Evolutionary conservation across 1,140 invertebrate species (phyloP), one percentile per base, ranked within the genome.

Genomic region (Drosophila kanapiae): DNA sequence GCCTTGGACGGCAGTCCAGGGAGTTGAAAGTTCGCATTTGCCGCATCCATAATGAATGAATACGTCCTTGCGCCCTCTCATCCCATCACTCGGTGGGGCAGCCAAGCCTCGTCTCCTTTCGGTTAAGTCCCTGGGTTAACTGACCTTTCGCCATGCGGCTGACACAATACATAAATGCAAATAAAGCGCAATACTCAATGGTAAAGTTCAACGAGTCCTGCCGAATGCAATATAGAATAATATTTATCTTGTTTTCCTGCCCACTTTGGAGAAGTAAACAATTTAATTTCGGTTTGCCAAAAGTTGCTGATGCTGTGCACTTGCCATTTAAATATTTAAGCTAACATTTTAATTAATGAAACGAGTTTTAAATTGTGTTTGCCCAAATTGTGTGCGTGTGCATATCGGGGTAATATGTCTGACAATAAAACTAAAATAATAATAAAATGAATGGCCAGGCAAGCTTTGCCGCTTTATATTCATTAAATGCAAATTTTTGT

Each of bases 21-120:
- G 64, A 70, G 80, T 53, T 75, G 38, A 71, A 76, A 82, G 47
- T 82, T 82, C 79, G 80, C 79, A 82, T 79, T 87, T 48, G 63
- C 67, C 80, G 63, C 83, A 86, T 86, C 72, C 63, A 86, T 86
- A 88, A 86, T 86, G 64, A 51, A 86, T 83, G 79, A 71, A 37
- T 38, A 51, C 42, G 71, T 62, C 69, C 38, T 65, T 72, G 53
- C 53, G 35, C 10, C 53, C 35, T n/a, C n/a, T 14, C 33, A 35
- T 54, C 16, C 51, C 9, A 31, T 49, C 27, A n/a, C 8, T 35
- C 7, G 16, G 16, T 33, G 43, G 69, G 53, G 67, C 75, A n/a
- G n/a, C n/a, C n/a, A n/a, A 33, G 67, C 33, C 56, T 54, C 60
- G 47, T 69, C 67, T 14, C 33, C 33, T 77, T 72, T 86, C 56